Evolutionary conservation across 2,888 invertebrate genomes (phyloP), one percentile per base, ranked within the genome.

Genomic region (Myopa tessellatipennis): DNA sequence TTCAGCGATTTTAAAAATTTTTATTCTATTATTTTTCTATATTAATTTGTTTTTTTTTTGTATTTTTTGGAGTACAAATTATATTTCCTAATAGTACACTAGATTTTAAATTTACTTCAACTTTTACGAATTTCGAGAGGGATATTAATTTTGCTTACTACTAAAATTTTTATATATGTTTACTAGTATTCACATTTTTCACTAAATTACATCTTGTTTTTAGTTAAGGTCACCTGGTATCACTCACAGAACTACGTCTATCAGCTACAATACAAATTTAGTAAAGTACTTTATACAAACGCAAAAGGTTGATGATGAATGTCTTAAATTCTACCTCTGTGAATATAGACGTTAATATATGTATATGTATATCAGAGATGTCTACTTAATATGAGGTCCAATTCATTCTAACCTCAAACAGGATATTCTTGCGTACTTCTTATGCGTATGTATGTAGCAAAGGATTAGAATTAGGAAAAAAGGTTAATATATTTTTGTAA

Each of bases 221-320:
- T 81, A 81, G 83, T 85, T 88, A 88, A 88, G 88, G 88, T 88
- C 88, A 88, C 88, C 87, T 89, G 86, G 84, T 88, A 89, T 89
- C 88, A 88, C 89, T 88, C 85, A 88, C 86, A 88, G 86, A 77
- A 72, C 50, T 52, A 74, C 45, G 36, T 81, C 60, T 71, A 34
- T 16, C 63, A 73, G 45, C 60, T 50, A 45, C 34, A 34, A 65
- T 8, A 65, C 36, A 16, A 65, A 12, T 36, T 38, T 55, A 55
- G 55, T 55, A 16, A 1, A 55, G 14, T 38, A 38, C 7, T 65
- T 65, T 65, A 38, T 65, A 65, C 65, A 34, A 65, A 16, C 36
- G 61, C 61, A 61, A 18, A 61, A 10, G 18, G 34, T 61, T 45
- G 45, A 45, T 45, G 2, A 26, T 26, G 26, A 26, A 26, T 26